Evolutionary conservation across 2,888 invertebrate genomes (phyloP), one percentile per base, ranked within the genome.

Genomic region (Blastobasis adustella): DNA sequence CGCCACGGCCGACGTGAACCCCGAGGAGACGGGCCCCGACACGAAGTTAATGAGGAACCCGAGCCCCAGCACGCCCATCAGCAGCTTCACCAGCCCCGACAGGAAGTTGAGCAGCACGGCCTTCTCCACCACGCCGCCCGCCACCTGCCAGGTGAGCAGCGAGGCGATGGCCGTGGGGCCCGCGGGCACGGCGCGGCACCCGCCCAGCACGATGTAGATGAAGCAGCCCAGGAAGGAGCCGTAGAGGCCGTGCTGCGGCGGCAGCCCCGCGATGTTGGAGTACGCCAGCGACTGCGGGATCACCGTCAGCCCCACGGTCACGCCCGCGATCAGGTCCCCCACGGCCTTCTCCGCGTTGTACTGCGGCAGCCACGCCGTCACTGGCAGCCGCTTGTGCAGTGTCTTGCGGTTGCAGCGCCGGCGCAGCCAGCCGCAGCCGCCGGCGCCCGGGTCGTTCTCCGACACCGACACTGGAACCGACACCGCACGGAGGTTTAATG

Each of bases 81-180:
- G 69, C 45, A 96, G 78, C 70, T 95, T 93, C 38, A 96, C 90
- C 39, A 93, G 66, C 1, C 96, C 96, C 42, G 91, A 87, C 6
- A 96, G 77, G 61, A 96, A 93, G 65, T 92, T 92, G 8, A 96
- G 90, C 41, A 96, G 82, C 40, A 95, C 91, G 0, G 95, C 95
- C 72, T 96, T 92, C 62, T 91, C 86, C 0, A 91, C 85, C 37
- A 90, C 90, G 45, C 93, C 93, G 49, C 91, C 90, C 0, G 95
- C 91, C 39, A 93, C 91, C 84, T 95, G 95, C 77, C 90, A 94
- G 0, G 96, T 96, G 61, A 98, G 90, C 52, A 98, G 87, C 4
- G 97, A 95, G 59, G 96, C 93, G 66, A 98, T 96, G 56, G 98
- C 97, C 2, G 97, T 97, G 10, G 98, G 98, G 8, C 98, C 97